These are phyloP conservation scores for Pempheris klunzingeri DNA, from an alignment of 2,797 vertebrate species.

Conservation along the genomic window DNA sequence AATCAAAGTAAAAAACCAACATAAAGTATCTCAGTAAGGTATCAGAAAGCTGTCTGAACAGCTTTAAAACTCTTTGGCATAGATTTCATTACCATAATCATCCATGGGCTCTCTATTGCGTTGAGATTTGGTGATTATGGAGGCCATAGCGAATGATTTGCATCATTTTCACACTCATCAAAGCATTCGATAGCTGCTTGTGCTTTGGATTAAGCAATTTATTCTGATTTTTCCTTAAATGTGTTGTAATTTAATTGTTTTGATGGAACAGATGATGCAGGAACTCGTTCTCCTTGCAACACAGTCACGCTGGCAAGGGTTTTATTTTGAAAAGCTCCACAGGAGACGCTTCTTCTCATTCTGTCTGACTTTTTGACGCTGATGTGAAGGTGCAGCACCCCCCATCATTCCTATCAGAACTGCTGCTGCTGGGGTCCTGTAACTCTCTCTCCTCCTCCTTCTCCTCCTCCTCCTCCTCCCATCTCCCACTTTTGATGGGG, in stretches of 20 bases:
- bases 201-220: not conserved
- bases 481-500: slow-evolving; percentile 72
- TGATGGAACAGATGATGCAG: not conserved
- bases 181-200: not conserved
- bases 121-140: not conserved
- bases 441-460: slow-evolving; percentile 65
- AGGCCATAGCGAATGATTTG: not conserved
- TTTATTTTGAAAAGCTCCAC: slow-evolving; percentile 73
- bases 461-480: slow-evolving; percentile 67
- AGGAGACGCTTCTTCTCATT: slow-evolving; percentile 47
- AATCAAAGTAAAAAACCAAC: not conserved
- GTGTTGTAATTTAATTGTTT: not conserved
- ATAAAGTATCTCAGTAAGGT: not conserved
- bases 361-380: slow-evolving; percentile 28
- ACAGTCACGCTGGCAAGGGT: not conserved
- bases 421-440: slow-evolving; percentile 68
- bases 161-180: not conserved
- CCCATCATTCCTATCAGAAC: slow-evolving; percentile 74
- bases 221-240: not conserved
- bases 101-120: not conserved
- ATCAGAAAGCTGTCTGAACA: not conserved
- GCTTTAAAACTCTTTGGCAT: too few relatives aligned
- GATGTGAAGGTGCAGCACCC: slow-evolving; percentile 75
- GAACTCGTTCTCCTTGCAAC: not conserved
- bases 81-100: too few relatives aligned